Conservation (phyloP, 2,888 invertebrate species). For the Crematogaster levior region DNA sequence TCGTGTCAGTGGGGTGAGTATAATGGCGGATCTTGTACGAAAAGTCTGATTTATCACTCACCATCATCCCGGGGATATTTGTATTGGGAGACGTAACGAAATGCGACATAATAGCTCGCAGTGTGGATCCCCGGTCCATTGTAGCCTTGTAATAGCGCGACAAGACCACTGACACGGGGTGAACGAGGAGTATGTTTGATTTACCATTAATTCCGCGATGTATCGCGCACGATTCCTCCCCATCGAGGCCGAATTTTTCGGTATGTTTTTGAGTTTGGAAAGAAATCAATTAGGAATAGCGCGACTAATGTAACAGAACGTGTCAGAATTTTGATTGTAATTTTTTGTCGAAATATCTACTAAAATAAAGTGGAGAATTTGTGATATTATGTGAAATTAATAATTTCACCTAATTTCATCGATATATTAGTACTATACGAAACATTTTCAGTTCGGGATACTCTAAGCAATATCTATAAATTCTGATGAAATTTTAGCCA, state of each 20-base stretch:
- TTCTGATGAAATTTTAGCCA: constrained; percentile 11
- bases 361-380: not conserved
- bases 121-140: constrained; percentile 83
- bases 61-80: constrained; percentile 80
- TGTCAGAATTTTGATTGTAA: not conserved
- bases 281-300: constrained; percentile 5
- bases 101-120: constrained; percentile 84
- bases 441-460: not conserved
- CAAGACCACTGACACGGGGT: constrained; percentile 80
- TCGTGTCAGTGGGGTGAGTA: constrained; percentile 80
- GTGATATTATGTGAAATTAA: too few relatives aligned
- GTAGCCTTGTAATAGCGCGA: constrained; percentile 83
- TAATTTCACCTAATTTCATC: not conserved
- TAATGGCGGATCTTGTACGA: constrained; percentile 81
- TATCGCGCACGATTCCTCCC: constrained; percentile 39
- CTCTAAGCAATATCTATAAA: constrained; percentile 24
- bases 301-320: not conserved
- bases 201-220: constrained; percentile 79
- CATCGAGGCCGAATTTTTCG: not conserved
- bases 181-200: constrained; percentile 71
- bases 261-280: not conserved
- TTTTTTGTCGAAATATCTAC: not conserved
- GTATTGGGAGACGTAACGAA: constrained; percentile 84
- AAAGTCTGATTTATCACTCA: constrained; percentile 85
- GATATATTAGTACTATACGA: not conserved